These are phyloP conservation scores for Rhopalosiphum nymphaeae DNA, from an alignment of 2,888 invertebrate species.

Conservation along the genomic window DNA sequence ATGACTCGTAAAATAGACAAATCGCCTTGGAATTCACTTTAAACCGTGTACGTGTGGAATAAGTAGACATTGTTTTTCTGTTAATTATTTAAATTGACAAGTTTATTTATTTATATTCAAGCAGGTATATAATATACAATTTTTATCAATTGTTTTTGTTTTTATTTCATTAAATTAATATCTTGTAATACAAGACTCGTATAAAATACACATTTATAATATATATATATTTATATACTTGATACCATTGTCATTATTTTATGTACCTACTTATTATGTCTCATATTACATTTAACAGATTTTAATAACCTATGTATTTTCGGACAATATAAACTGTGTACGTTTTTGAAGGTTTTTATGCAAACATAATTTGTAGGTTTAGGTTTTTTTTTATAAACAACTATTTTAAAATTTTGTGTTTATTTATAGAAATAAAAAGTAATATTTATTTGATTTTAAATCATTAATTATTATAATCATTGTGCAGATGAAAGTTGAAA, in stretches of 20 bases:
- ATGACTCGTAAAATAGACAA: background rate
- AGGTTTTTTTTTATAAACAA: background rate
- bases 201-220: background rate
- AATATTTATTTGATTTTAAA: background rate
- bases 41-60: background rate
- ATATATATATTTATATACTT: background rate
- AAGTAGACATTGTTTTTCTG: background rate
- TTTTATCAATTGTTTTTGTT: conserved; percentile 11
- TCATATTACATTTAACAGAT: background rate
- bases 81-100: background rate
- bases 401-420: background rate
- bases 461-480: background rate
- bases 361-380: background rate
- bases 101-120: background rate
- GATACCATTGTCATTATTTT: background rate
- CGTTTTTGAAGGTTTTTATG: background rate
- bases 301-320: background rate
- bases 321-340: background rate
- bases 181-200: background rate
- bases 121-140: background rate
- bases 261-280: background rate
- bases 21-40: background rate
- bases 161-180: background rate
- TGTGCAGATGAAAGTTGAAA: background rate
- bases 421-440: background rate